phyloP scores from a whole-genome alignment of 2,113 vertebrate species.

The Barnardius zonarius region DNA sequence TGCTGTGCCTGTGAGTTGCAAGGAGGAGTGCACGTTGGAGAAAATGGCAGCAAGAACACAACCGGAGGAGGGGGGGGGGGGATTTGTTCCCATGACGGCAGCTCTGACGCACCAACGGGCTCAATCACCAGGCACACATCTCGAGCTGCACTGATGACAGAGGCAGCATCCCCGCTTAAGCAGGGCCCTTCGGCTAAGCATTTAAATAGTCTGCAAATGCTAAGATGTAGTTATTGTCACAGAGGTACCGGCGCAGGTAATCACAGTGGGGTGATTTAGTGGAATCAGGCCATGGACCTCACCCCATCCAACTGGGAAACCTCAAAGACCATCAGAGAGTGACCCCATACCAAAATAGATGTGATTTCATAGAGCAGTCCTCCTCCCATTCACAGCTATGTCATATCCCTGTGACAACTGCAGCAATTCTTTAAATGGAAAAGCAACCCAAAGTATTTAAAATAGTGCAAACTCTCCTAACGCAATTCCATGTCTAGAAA shows the following conservation, averaged over 20 bases:
- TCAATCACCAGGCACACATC: neutral
- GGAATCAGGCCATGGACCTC: neutral
- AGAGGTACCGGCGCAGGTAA: neutral
- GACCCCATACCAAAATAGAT: neutral
- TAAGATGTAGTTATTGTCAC: neutral
- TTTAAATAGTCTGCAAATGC: neutral
- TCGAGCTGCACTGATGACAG: neutral
- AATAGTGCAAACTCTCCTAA: neutral
- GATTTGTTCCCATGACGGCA: neutral
- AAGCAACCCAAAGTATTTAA: neutral
- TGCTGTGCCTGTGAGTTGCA: neutral
- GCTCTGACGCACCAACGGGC: neutral
- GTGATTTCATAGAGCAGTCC: neutral
- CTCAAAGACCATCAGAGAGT: neutral
- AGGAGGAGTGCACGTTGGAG: fast-evolving
- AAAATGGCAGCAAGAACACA: neutral
- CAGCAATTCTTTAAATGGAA: neutral
- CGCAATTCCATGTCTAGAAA: neutral
- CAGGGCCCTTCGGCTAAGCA: neutral
- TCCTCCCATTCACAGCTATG: neutral
- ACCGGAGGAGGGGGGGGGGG: neutral
- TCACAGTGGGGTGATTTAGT: fast-evolving
- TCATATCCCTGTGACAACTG: neutral
- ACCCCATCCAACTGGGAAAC: neutral
- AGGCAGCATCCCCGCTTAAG: neutral